These are phyloP conservation scores for Limanda limanda DNA, from an alignment of 2,113 vertebrate species.

Conservation along the genomic window DNA sequence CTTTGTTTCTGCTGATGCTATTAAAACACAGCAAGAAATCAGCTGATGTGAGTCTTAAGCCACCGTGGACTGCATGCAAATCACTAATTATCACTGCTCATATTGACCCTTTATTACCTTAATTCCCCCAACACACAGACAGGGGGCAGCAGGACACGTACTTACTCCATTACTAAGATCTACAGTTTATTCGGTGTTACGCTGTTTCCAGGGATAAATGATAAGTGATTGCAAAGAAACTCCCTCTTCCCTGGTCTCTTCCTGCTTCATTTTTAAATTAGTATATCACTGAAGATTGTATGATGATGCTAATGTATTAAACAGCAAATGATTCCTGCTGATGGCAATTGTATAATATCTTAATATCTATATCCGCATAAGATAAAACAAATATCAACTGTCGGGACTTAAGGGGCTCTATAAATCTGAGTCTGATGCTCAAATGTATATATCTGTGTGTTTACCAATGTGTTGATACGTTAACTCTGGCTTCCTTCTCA, in stretches of 20 bases:
- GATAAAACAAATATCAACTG: too few species aligned
- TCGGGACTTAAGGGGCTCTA: too few species aligned
- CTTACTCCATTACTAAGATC: constrained; percentile 13
- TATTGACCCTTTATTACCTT: constrained; percentile 56
- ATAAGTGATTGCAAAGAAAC: constrained; percentile 1
- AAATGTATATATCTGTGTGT: constrained; percentile 26
- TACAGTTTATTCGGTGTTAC: neutral
- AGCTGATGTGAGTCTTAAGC: constrained; percentile 65
- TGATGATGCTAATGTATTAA: too few species aligned
- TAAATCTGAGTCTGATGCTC: constrained; percentile 3
- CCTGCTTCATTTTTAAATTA: neutral
- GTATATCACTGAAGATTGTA: neutral
- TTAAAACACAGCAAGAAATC: constrained; percentile 71
- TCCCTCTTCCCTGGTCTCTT: neutral
- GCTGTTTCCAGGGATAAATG: constrained; percentile 14
- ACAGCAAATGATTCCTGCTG: too few species aligned
- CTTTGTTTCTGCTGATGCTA: constrained; percentile 81
- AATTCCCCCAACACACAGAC: constrained; percentile 21
- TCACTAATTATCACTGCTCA: constrained; percentile 58
- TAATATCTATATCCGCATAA: too few species aligned
- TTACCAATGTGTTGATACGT: constrained; percentile 6
- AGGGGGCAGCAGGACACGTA: neutral
- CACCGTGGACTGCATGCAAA: constrained; percentile 67
- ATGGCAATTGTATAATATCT: too few species aligned
- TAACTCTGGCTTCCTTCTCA: neutral